Conservation (phyloP, 2,888 invertebrate species). For the Deroplatys truncata region DNA sequence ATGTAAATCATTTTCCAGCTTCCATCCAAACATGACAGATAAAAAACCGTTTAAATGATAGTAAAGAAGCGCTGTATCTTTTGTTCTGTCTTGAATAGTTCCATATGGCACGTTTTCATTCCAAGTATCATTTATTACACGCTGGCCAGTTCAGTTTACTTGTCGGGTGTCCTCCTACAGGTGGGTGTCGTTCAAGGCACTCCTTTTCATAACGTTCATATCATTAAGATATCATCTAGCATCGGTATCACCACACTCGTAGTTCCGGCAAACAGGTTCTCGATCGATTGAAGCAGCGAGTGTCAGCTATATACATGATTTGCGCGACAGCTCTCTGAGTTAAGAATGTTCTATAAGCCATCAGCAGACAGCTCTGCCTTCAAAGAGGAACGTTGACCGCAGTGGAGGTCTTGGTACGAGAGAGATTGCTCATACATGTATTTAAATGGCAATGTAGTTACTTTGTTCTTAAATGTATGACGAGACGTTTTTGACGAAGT, state of each 20-base stretch:
- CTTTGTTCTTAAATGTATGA: too few relatives aligned
- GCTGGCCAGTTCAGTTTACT: neutral
- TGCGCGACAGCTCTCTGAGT: neutral
- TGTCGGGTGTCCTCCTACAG: neutral
- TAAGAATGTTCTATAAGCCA: neutral
- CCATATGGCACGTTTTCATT: neutral
- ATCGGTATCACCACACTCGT: neutral
- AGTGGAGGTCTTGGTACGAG: too few relatives aligned
- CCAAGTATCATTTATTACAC: neutral
- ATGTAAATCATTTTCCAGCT: too few relatives aligned
- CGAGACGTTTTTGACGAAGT: too few relatives aligned
- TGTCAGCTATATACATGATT: neutral
- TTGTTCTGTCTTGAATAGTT: neutral
- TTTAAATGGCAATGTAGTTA: too few relatives aligned
- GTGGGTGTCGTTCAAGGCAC: neutral
- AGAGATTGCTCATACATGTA: too few relatives aligned
- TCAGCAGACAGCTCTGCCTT: neutral
- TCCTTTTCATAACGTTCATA: slow-evolving; percentile 1
- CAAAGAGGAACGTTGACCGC: too few relatives aligned
- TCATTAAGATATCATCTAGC: slow-evolving; percentile 5
- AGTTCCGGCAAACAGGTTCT: neutral
- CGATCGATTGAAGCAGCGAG: neutral
- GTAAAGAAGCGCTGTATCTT: neutral
- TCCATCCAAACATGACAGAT: too few relatives aligned
- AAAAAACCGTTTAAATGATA: neutral